phyloP scores from a whole-genome alignment of 2,888 invertebrate genomes.

The Agrilus biguttatus region DNA sequence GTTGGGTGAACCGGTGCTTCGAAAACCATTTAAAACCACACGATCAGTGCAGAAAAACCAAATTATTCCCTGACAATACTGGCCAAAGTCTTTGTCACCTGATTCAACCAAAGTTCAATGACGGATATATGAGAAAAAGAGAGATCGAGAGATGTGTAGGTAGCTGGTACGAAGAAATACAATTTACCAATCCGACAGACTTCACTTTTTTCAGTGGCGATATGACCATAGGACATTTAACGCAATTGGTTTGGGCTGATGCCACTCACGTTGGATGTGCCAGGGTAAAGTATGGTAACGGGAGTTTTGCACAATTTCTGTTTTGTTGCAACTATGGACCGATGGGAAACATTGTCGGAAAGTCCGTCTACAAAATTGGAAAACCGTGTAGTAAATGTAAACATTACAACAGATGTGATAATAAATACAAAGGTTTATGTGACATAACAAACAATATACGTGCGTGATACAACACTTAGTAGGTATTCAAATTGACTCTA shows the following conservation, averaged over 20 bases:
- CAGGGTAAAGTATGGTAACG: background rate
- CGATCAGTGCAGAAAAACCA: background rate
- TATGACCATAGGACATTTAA: background rate
- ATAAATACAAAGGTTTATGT: no score
- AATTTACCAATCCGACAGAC: background rate
- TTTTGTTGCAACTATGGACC: conserved; percentile 1
- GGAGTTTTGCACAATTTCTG: background rate
- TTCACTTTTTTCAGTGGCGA: background rate
- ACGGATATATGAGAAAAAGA: background rate
- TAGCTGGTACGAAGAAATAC: background rate
- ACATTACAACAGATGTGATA: background rate
- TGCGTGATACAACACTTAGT: no score
- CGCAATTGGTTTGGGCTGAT: conserved; percentile 1
- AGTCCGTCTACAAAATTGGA: background rate
- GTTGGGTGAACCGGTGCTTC: conserved; percentile 4
- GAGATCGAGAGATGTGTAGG: background rate
- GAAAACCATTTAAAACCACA: background rate
- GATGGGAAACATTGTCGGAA: background rate
- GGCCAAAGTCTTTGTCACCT: background rate
- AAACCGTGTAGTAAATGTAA: conserved; percentile 1
- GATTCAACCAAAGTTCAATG: background rate
- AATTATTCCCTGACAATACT: background rate
- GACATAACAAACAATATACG: no score
- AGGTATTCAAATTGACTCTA: no score
- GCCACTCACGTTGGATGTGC: conserved; percentile 1